A percentile compares a stretch with the other conserved stretches of the same genome.
Conservation (phyloP, 2,888 invertebrate species). For the Frankliniella intonsa region DNA sequence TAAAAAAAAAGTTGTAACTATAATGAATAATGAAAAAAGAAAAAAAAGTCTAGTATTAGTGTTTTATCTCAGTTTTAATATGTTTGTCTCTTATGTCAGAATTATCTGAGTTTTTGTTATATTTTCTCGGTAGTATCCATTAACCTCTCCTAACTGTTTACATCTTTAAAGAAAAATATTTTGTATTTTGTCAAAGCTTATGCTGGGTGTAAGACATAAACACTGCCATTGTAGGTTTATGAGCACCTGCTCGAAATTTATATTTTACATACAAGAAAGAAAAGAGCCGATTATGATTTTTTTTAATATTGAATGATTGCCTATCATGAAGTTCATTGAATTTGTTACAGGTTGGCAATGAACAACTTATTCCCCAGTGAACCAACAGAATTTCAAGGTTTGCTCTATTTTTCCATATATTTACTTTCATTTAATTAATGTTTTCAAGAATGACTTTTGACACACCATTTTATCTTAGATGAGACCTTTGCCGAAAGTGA, state of each 20-base stretch:
- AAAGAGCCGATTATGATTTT: too few species aligned
- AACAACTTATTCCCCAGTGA: neutral
- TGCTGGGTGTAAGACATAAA: neutral
- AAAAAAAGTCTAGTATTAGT: too few species aligned
- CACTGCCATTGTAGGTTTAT: too few species aligned
- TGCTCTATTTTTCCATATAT: neutral
- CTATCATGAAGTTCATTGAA: neutral
- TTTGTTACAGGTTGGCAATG: neutral
- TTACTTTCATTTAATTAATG: neutral
- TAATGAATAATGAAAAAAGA: too few species aligned
- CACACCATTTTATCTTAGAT: neutral
- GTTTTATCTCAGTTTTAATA: too few species aligned
- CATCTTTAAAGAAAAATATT: neutral
- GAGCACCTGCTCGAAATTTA: too few species aligned
- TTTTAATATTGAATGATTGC: neutral
- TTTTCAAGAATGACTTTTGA: neutral
- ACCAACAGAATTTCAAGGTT: slow-evolving; percentile 2
- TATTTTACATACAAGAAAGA: too few species aligned
- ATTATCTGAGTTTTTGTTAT: neutral
- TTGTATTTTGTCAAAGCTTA: neutral
- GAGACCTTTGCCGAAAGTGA: neutral
- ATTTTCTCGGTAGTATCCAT: neutral
- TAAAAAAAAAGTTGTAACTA: too few species aligned
- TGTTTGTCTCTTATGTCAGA: too few species aligned
- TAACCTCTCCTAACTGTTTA: neutral